Evolutionary conservation across 2,888 invertebrate species (phyloP), one percentile per base, ranked within the genome.

Genomic region (Sturmia bella): DNA sequence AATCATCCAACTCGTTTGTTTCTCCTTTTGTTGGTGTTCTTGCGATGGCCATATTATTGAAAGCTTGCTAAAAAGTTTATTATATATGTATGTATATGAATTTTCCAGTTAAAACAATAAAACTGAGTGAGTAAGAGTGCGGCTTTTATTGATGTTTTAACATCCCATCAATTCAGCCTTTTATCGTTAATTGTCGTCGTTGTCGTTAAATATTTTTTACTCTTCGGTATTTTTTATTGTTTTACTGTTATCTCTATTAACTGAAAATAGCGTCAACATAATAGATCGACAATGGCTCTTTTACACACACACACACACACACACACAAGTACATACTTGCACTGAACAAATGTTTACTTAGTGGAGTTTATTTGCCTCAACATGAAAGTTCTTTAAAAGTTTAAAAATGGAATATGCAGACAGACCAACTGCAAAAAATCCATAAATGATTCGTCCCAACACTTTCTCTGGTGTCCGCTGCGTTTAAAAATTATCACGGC

Each of bases 181-280:
- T 80, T 76, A 72, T 76, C 80, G 72, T 69, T 81, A 81, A 81
- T 77, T 81, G 72, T 76, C 45, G 76, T 73, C 72, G 76, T 81
- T 81, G 76, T 76, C 59, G 27, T 61, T 39, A n/a, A 68, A 56
- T 32, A 24, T 75, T 64, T 64, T 64, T 68, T 64, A 27, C 21
- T 17, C 17, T 3, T 5, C 54, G 13, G 27, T 70, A 24, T 64
- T 69, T n/a, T 57, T 72, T 59, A 64, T 73, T 68, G 57, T 59
- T 61, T 43, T 52, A 37, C 19, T 54, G 39, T 50, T 68, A n/a
- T 59, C 21, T 32, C 41, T 59, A 63, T 73, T 77, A 27, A 52
- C 41, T 39, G 52, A 32, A 56, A 52, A 73, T 37, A 61, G 50
- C 41, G 32, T 75, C 50, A 64, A 48, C 13, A 57, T 70, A 74